Evolutionary conservation across 2,113 vertebrate species (phyloP), one percentile per base, ranked within the genome.

Genomic region (Azemiops feae): DNA sequence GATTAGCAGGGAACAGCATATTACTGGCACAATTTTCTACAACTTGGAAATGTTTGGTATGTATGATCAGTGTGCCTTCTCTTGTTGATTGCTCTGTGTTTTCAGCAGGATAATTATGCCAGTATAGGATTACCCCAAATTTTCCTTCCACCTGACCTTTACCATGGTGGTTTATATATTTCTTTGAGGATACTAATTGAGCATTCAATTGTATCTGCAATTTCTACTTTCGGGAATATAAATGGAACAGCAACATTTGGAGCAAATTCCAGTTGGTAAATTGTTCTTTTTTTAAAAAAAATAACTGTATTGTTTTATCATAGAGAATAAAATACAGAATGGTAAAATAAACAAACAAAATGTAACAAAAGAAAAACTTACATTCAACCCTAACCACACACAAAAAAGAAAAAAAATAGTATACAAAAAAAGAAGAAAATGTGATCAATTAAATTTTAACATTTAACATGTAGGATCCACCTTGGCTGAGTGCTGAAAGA

Each of bases 261-360:
- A 88, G 22, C 34, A 88, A 54, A 92, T 95, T 93, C 18, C 91
- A 86, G 87, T 12, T 74, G 60, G 81, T 22, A 45, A 20, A 90
- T 57, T 18, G 22, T 50, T 39, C 94, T 25, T 50, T 50, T 50
- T 9, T 50, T 10, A 50, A 50, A 50, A 50, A 47, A 50, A 50
- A 50, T 50, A 9, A 50, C 9, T 50, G 47, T 10, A 50, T 50
- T 50, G 47, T 50, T 50, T 50, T 50, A 8, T 50, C 8, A 8
- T 50, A 50, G 47, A 50, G 47, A 50, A 50, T 50, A 50, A 50
- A 50, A 50, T 50, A 9, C 47, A 50, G 47, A 50, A 10, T 50
- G 47, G 47, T 50, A 50, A 50, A 50, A 50, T 50, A 50, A 50
- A 50, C 1, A 50, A 50, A 50, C 47, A 50, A 50, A 50, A 50